A percentile compares a stretch with the other conserved stretches of the same genome.
These are phyloP conservation scores for Phycodurus eques DNA, from an alignment of 2,113 vertebrate genomes.

Conservation along the genomic window DNA sequence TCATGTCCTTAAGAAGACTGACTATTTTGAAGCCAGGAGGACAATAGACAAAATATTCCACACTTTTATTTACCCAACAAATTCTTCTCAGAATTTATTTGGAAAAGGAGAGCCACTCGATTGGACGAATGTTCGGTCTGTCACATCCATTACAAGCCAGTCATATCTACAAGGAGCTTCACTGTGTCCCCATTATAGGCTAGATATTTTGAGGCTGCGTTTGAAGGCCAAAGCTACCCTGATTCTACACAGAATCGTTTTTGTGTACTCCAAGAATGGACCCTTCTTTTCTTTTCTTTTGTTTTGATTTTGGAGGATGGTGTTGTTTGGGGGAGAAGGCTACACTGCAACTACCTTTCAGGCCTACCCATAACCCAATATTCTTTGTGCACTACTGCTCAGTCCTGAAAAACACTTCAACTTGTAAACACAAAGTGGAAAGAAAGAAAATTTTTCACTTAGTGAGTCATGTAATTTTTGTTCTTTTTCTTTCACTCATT, in stretches of 20 bases:
- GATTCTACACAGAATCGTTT: neutral
- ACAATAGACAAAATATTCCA: neutral
- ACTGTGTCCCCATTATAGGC: neutral
- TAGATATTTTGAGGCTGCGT: neutral
- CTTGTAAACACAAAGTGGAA: too few relatives aligned
- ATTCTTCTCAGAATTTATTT: neutral
- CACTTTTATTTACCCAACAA: neutral
- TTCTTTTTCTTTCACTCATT: too few relatives aligned
- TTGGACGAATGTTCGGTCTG: neutral
- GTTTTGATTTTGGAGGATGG: too few relatives aligned
- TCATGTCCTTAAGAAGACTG: neutral
- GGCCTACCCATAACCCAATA: too few relatives aligned
- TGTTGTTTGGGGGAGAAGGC: neutral
- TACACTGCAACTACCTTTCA: neutral
- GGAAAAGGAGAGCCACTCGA: neutral
- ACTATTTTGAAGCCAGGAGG: neutral
- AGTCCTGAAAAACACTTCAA: neutral
- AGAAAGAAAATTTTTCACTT: too few relatives aligned
- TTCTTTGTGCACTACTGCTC: neutral
- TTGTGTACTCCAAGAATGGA: neutral
- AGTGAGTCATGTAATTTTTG: too few relatives aligned
- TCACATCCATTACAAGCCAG: neutral
- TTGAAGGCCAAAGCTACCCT: neutral
- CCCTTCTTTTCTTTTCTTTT: neutral
- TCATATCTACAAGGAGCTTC: neutral